phyloP scores from a whole-genome alignment of 2,113 vertebrate genomes.

The Platanista minor region DNA sequence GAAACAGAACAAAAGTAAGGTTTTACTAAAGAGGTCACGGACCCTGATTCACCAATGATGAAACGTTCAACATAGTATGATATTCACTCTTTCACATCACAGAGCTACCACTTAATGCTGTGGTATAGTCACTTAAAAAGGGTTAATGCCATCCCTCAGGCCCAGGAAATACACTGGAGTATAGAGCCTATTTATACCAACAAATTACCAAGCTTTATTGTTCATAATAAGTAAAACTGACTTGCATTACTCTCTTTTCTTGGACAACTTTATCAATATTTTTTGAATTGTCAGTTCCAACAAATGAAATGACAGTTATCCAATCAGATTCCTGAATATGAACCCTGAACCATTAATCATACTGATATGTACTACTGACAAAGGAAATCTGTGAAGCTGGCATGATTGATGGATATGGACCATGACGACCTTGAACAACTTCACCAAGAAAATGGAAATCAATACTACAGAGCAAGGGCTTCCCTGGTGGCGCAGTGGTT shows the following conservation, averaged over 20 bases:
- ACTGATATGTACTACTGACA: conserved; percentile 8
- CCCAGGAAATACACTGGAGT: background rate
- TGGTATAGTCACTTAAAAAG: background rate
- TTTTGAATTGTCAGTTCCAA: conserved; percentile 42
- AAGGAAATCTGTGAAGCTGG: conserved; percentile 8
- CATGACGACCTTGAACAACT: background rate
- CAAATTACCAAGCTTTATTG: background rate
- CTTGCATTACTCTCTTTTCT: conserved; percentile 30
- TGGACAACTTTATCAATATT: conserved; percentile 39
- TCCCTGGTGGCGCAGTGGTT: too few relatives aligned
- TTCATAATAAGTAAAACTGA: conserved; percentile 46
- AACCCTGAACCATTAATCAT: conserved; percentile 42
- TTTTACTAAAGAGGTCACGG: background rate
- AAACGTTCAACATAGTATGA: background rate
- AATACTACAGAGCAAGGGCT: conserved; percentile 11
- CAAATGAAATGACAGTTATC: conserved; percentile 32
- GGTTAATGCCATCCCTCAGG: background rate
- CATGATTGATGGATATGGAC: conserved; percentile 30
- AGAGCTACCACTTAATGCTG: background rate
- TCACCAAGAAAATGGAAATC: conserved; percentile 34
- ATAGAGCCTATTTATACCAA: background rate
- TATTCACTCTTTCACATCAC: background rate
- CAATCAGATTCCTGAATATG: conserved; percentile 38
- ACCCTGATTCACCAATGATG: background rate
- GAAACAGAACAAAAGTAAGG: background rate